Conservation (phyloP, 2,888 invertebrate genomes). For the Drosophila colorata region DNA sequence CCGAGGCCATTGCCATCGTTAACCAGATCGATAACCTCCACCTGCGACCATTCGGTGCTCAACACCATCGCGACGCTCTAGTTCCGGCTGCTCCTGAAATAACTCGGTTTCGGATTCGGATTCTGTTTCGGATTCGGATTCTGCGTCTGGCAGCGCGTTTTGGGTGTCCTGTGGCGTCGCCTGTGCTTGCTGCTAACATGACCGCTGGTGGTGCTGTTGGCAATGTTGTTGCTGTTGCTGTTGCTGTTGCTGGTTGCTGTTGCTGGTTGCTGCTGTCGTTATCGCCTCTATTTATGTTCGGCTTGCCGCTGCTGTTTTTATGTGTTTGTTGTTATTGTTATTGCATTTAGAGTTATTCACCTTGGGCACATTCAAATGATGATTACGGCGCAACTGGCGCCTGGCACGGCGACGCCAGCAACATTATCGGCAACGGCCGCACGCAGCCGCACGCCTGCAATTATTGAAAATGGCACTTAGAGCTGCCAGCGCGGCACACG, state of each 20-base stretch:
- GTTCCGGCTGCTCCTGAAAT: constrained; percentile 19
- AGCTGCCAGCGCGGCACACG: constrained; percentile 26
- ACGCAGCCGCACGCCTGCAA: constrained; percentile 64
- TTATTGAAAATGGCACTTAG: constrained; percentile 59
- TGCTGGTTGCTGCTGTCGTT: constrained; percentile 34
- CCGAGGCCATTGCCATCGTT: constrained; percentile 99
- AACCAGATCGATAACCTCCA: constrained; percentile 98
- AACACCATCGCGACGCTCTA: constrained; percentile 88
- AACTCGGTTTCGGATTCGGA: too few relatives aligned
- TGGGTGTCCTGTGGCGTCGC: constrained; percentile 24
- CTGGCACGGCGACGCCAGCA: constrained; percentile 63
- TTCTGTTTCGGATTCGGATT: too few relatives aligned
- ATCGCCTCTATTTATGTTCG: constrained; percentile 7
- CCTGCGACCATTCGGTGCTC: constrained; percentile 99
- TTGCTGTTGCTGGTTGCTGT: too few relatives aligned
- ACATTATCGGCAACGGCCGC: constrained; percentile 64
- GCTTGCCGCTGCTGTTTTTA: constrained; percentile 15
- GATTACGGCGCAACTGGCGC: constrained; percentile 47
- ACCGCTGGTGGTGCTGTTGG: constrained; percentile 66
- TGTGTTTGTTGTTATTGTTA: constrained; percentile 44
- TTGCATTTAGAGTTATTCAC: constrained; percentile 59
- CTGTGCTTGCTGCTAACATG: constrained; percentile 53
- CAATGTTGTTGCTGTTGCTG: constrained; percentile 29
- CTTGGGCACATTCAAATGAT: constrained; percentile 56
- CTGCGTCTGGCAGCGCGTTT: constrained; percentile 15